Evolutionary conservation across 2,113 vertebrate species (phyloP).

Genomic region (Cettia cetti): DNA sequence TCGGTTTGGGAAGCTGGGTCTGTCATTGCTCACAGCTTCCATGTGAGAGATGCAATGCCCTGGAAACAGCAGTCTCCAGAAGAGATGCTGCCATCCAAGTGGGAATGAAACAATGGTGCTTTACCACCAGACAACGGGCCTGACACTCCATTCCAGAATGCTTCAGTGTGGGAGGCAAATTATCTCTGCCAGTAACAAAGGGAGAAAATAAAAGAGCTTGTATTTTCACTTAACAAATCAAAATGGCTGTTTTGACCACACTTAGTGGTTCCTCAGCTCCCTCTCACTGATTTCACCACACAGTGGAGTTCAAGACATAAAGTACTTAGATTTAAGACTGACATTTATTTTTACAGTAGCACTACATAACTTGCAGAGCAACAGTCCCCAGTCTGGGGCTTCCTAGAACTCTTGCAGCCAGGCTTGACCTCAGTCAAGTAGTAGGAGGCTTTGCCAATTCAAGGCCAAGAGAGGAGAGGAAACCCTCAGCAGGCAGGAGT

Average conservation of each 20-base stretch:
- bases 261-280: not conserved
- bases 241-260: not conserved
- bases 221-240: not conserved
- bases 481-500: not conserved
- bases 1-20: not conserved
- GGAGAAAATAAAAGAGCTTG: conserved; percentile 7
- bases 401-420: not conserved
- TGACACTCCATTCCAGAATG: not conserved
- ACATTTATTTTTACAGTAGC: not conserved
- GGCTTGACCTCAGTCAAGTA: not conserved
- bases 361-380: not conserved
- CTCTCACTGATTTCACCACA: not conserved
- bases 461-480: not conserved
- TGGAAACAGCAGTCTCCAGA: not conserved
- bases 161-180: conserved; percentile 21
- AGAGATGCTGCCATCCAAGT: not conserved
- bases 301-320: not conserved
- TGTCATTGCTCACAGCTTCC: not conserved
- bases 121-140: not conserved
- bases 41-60: not conserved
- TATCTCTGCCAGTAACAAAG: conserved; percentile 14
- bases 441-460: not conserved
- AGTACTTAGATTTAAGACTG: not conserved
- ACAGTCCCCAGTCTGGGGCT: not conserved
- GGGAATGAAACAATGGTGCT: not conserved